These are phyloP conservation scores for Marronus borbonicus DNA, from an alignment of 2,888 invertebrate genomes.

Conservation along the genomic window DNA sequence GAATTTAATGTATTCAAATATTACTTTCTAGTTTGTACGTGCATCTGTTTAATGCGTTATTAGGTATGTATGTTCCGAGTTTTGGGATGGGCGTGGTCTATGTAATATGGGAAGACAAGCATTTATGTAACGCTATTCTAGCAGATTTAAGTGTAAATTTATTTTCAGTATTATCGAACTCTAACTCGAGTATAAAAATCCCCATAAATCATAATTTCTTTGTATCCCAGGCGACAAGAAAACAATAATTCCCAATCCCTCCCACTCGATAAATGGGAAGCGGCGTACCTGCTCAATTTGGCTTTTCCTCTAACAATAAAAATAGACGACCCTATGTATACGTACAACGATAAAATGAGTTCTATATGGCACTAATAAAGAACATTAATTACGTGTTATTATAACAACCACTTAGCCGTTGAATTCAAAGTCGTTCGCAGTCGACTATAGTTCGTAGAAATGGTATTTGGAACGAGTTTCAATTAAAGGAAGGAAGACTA, in stretches of 20 bases:
- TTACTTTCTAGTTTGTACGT: neutral
- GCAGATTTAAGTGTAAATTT: neutral
- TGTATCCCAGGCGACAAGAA: conserved; percentile 5
- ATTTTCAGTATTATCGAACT: neutral
- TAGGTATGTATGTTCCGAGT: neutral
- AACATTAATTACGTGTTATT: neutral
- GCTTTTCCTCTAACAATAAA: neutral
- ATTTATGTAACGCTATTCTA: neutral
- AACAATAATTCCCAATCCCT: neutral
- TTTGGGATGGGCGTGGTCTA: neutral
- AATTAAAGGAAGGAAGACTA: too few species aligned
- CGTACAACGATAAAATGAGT: neutral
- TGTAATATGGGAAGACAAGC: neutral
- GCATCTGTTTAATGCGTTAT: neutral
- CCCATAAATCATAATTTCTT: conserved; percentile 23
- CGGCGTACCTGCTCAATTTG: neutral
- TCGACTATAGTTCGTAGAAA: too few species aligned
- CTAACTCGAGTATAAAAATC: conserved; percentile 10
- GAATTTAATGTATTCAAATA: neutral
- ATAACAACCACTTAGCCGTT: too few species aligned
- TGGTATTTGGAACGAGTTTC: too few species aligned
- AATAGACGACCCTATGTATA: neutral
- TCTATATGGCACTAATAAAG: neutral
- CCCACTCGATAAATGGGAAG: neutral
- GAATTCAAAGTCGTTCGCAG: too few species aligned